Percentiles rank a stretch among this genome's conserved stretches.
Evolutionary conservation across 2,888 invertebrate species (phyloP).

Genomic region (Andrena bucephala): DNA sequence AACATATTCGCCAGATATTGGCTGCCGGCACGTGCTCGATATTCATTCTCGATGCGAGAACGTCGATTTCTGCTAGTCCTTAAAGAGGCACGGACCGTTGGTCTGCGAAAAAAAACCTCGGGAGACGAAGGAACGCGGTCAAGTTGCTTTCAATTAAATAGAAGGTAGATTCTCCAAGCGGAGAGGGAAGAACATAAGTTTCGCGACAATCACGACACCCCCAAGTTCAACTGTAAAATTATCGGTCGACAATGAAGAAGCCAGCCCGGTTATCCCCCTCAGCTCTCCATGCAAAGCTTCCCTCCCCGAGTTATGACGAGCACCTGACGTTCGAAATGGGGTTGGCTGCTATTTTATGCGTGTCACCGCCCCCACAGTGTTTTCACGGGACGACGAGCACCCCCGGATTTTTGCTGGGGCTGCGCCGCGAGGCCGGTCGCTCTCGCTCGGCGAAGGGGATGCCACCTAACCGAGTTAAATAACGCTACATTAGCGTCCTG

Average conservation of each 20-base stretch:
- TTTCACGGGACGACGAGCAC: constrained; percentile 84
- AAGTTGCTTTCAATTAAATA: background rate
- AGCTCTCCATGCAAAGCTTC: constrained; percentile 11
- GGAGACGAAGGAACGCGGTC: background rate
- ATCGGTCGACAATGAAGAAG: background rate
- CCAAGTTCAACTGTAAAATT: background rate
- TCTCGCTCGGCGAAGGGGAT: constrained; percentile 52
- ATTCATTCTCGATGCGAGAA: constrained; percentile 70
- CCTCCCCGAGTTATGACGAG: constrained; percentile 28
- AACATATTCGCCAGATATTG: constrained; percentile 81
- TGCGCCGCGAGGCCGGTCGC: constrained; percentile 39
- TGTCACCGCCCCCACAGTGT: constrained; percentile 83
- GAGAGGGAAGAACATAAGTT: background rate
- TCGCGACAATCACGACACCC: background rate
- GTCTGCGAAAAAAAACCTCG: background rate
- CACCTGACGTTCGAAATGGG: constrained; percentile 67
- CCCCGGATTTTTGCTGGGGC: constrained; percentile 73
- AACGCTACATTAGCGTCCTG: constrained; percentile 84
- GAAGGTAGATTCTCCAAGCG: background rate
- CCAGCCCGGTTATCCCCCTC: background rate
- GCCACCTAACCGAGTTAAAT: constrained; percentile 83
- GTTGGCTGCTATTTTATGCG: constrained; percentile 79
- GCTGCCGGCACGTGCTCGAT: constrained; percentile 78
- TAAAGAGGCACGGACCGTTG: constrained; percentile 39
- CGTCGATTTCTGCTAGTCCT: constrained; percentile 38